phyloP scores from a whole-genome alignment of 2,888 invertebrate genomes.

The Amphimallon solstitiale region DNA sequence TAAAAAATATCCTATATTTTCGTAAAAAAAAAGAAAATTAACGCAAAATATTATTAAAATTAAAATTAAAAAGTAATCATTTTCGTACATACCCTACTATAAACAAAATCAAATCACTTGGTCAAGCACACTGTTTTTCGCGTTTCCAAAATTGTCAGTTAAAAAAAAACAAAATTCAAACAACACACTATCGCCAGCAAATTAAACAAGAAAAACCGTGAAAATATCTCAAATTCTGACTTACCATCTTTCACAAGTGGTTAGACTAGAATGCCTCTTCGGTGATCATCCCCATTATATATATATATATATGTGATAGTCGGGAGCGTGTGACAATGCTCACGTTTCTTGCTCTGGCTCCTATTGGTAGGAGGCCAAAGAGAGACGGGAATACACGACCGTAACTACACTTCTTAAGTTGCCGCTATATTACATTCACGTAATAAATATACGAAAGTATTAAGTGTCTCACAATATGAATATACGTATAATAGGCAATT shows the following conservation, averaged over 20 bases:
- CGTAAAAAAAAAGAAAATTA: no score
- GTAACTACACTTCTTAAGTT: no score
- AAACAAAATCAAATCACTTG: no score
- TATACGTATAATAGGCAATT: no score
- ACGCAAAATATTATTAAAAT: no score
- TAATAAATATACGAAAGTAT: no score
- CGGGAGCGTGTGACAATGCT: conserved; percentile 24
- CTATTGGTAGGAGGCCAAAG: conserved; percentile 11
- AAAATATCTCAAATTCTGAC: conserved; percentile 15
- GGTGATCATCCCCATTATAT: conserved; percentile 15
- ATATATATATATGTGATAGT: conserved; percentile 14
- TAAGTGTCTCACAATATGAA: no score
- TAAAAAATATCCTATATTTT: no score
- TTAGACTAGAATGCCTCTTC: conserved; percentile 30
- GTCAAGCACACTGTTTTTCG: background rate
- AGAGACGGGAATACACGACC: background rate
- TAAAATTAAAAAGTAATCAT: no score
- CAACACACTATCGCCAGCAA: background rate
- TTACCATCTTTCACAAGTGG: conserved; percentile 26
- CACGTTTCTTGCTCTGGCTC: conserved; percentile 8
- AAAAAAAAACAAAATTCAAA: background rate
- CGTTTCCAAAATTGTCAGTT: background rate
- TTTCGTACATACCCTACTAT: no score
- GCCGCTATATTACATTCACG: no score
- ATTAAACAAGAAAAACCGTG: background rate